Percentiles rank a stretch among this genome's conserved stretches.
These are phyloP conservation scores for Troides oblongomaculatus DNA, from an alignment of 2,888 invertebrate genomes.

Conservation along the genomic window DNA sequence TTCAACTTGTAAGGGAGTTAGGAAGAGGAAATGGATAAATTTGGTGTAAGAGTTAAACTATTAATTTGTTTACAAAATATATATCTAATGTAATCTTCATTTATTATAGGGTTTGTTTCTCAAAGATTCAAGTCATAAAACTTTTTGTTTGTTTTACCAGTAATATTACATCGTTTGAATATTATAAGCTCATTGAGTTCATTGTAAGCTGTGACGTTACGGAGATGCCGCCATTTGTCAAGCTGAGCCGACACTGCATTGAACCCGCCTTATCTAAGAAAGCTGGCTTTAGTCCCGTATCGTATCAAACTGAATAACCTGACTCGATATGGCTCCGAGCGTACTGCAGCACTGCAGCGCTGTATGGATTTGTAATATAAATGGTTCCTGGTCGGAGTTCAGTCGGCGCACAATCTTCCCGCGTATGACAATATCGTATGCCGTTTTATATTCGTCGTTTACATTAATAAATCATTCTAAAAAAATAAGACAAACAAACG, in stretches of 20 bases:
- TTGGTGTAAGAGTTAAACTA: background rate
- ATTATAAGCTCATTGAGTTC: conserved; percentile 26
- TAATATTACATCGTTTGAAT: conserved; percentile 11
- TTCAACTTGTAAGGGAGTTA: background rate
- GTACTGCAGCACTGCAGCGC: conserved; percentile 32
- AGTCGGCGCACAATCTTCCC: conserved; percentile 1
- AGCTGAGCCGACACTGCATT: conserved; percentile 59
- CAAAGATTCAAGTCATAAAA: background rate
- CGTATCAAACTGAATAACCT: conserved; percentile 59
- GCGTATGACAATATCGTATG: conserved; percentile 1
- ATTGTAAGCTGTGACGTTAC: conserved; percentile 52
- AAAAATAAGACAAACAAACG: background rate
- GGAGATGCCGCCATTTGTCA: conserved; percentile 65
- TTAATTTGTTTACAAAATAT: no score
- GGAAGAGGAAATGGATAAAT: background rate
- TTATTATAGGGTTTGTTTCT: background rate
- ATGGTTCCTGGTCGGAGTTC: conserved; percentile 24
- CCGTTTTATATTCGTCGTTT: background rate
- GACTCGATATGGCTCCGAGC: conserved; percentile 51
- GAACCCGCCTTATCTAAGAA: conserved; percentile 66
- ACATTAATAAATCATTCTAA: background rate
- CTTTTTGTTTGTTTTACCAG: background rate
- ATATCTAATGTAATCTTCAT: no score
- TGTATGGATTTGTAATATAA: conserved; percentile 36
- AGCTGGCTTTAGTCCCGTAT: conserved; percentile 58